Evolutionary conservation across 1,140 invertebrate genomes (phyloP).

Genomic region (Harpegnathos saltator): DNA sequence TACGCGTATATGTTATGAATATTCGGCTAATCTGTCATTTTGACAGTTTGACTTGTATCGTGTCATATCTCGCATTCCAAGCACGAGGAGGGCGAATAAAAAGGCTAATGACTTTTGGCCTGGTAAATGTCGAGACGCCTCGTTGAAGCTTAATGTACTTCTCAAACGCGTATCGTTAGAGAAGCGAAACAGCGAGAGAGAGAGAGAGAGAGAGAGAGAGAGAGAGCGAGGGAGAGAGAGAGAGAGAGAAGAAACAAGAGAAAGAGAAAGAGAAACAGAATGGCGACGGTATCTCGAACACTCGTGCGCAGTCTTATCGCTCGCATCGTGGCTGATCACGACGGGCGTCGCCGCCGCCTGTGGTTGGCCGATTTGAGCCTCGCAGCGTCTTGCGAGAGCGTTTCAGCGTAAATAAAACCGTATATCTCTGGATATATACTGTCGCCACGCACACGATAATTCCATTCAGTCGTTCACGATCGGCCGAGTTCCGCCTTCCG

Average conservation of each 20-base stretch:
- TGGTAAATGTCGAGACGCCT: too few relatives aligned
- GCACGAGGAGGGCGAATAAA: too few relatives aligned
- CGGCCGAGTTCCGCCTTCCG: conserved; percentile 36
- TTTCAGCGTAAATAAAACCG: conserved; percentile 39
- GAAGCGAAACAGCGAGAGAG: background rate
- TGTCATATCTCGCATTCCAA: too few relatives aligned
- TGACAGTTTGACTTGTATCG: too few relatives aligned
- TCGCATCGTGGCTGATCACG: conserved; percentile 4
- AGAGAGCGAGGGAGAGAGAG: too few relatives aligned
- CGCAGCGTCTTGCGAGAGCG: background rate
- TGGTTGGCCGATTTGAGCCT: conserved; percentile 38
- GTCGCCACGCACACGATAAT: conserved; percentile 32
- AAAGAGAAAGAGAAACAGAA: background rate
- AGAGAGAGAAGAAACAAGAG: background rate
- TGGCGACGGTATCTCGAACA: conserved; percentile 16
- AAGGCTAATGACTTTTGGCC: too few relatives aligned
- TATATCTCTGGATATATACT: conserved; percentile 43
- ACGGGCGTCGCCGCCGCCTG: background rate
- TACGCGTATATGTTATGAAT: too few relatives aligned
- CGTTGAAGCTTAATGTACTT: too few relatives aligned
- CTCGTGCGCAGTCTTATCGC: conserved; percentile 1
- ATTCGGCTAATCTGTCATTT: too few relatives aligned
- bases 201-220: background rate
- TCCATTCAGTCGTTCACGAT: conserved; percentile 16
- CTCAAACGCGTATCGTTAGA: too few relatives aligned